Conservation (phyloP, 1,140 invertebrate genomes). For the Laupala kohalensis region DNA sequence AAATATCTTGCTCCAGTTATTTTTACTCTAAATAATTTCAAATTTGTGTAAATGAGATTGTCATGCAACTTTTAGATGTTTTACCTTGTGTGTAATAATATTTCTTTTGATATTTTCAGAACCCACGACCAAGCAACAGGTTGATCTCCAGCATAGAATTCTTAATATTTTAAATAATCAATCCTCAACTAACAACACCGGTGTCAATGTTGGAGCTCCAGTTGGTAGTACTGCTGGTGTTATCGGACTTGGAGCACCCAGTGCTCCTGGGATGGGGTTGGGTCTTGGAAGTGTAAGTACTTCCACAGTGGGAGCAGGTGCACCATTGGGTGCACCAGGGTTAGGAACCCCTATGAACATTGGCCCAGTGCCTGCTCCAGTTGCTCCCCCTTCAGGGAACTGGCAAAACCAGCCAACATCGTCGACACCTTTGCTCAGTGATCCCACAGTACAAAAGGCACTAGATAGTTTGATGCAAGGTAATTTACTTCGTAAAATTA, state of each 20-base stretch:
- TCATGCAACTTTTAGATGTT: background rate
- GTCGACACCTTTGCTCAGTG: conserved; percentile 45
- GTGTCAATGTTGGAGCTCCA: conserved; percentile 6
- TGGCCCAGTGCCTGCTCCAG: conserved; percentile 20
- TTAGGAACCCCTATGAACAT: background rate
- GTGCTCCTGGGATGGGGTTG: background rate
- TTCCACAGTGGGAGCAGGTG: background rate
- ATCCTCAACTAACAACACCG: conserved; percentile 11
- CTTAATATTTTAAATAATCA: conserved; percentile 66
- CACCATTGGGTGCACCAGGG: background rate
- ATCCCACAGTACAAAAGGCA: conserved; percentile 60
- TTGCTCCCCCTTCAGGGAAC: conserved; percentile 16
- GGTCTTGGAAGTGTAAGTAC: background rate
- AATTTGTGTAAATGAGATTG: too few species aligned
- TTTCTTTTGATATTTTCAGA: background rate
- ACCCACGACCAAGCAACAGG: conserved; percentile 33
- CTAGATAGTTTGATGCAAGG: conserved; percentile 57
- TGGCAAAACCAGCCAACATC: conserved; percentile 23
- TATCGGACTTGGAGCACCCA: background rate
- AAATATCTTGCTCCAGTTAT: too few species aligned
- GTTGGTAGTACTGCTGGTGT: background rate
- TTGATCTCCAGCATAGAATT: conserved; percentile 71
- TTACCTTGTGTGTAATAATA: background rate
- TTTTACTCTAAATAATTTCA: too few species aligned
- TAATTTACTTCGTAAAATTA: conserved; percentile 42